A percentile compares a stretch with the other conserved stretches of the same genome.
phyloP scores from a whole-genome alignment of 2,113 vertebrate species.

The Cynoglossus semilaevis region DNA sequence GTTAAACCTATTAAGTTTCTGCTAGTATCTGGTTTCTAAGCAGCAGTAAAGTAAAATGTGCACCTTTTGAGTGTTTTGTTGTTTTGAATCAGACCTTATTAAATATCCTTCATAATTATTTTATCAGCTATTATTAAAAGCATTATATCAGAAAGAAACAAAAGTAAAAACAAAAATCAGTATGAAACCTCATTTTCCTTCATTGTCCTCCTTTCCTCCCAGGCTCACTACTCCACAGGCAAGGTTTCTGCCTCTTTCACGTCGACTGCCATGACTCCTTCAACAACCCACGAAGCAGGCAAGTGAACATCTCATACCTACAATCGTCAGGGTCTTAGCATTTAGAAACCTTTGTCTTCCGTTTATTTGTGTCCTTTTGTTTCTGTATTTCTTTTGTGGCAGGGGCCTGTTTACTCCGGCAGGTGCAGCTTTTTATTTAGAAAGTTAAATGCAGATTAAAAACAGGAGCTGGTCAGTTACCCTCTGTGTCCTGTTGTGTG shows the following conservation, averaged over 20 bases:
- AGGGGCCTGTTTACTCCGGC: neutral
- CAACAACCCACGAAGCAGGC: slow-evolving; percentile 93
- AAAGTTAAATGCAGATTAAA: neutral
- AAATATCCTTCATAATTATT: too few relatives aligned
- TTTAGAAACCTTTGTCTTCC: neutral
- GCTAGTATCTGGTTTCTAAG: too few relatives aligned
- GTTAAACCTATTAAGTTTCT: too few relatives aligned
- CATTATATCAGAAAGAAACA: too few relatives aligned
- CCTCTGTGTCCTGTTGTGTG: slow-evolving; percentile 11
- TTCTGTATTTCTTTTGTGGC: slow-evolving; percentile 6
- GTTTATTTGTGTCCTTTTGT: neutral
- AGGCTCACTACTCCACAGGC: slow-evolving; percentile 98
- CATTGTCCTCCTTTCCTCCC: neutral
- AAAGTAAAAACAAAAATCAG: too few relatives aligned
- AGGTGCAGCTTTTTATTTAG: slow-evolving; percentile 19
- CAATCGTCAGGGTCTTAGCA: neutral
- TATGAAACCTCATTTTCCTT: neutral
- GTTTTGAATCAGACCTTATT: too few relatives aligned
- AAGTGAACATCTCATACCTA: slow-evolving; percentile 13
- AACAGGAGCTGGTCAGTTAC: neutral
- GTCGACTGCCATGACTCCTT: slow-evolving; percentile 93
- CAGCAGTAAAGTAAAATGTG: too few relatives aligned
- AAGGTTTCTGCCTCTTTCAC: slow-evolving; percentile 95
- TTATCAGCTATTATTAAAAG: too few relatives aligned
- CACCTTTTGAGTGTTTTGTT: too few relatives aligned